Base-by-base conservation (phyloP, 2,888 invertebrate species). In the Byasa hedistus region DNA sequence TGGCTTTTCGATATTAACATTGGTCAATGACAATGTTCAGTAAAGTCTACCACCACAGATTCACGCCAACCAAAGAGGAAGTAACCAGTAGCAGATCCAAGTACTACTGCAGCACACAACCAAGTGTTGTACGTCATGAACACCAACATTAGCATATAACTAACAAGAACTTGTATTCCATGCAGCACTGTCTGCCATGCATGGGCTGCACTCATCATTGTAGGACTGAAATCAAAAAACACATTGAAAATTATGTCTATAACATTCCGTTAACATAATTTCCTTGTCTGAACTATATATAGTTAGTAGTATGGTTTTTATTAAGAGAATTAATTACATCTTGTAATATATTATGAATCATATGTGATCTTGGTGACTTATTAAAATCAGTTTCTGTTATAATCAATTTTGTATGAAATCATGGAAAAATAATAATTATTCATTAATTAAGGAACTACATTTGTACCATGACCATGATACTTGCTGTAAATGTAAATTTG, bases 81-180 rank as follows among this genome's bases (percentile, higher is more conserved):
- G 89, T 98, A 98, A 24, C 98, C 98, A 17, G 96, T 93, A 1
- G 96, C 97, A 2, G 98, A 97, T 55, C 98, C 98, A 15, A 96
- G 81, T 1, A 98, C 96, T 1, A 98, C 96, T 0, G 98, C 97
- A 59, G 97, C 83, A 84, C 98, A 98, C 68, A 99, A 93, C 97
- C 98, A 98, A 22, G 96, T 95, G 82, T 98, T 98, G 93, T 97
- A 98, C 1, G 98, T 98, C 98, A 98, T 98, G 84, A 98, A 98
- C 75, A 98, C 96, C 84, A 98, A 91, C 98, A 98, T 98, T 61
- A 98, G 93, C 87, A 98, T 95, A 88, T 98, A 98, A 74, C 98
- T 97, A 70, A 98, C 92, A 67, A 97, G 93, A 79, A 98, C 96
- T 90, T 98, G 98, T 23, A 98, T 79, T 70, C 98, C 95, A 82